Conservation (phyloP, 2,113 vertebrate species). For the Cnemophilus loriae region DNA sequence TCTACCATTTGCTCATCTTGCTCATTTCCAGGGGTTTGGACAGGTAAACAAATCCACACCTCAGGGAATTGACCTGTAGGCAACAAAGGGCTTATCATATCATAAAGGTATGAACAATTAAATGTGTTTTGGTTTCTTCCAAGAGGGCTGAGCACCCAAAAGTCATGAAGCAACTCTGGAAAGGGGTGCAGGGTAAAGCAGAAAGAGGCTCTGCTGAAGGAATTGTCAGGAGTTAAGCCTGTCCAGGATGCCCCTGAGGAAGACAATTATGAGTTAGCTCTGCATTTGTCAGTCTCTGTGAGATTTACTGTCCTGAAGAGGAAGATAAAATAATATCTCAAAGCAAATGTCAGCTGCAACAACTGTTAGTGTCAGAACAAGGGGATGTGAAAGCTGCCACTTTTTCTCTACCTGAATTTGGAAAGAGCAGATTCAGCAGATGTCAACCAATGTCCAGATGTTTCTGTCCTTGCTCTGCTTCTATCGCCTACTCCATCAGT, state of each 20-base stretch:
- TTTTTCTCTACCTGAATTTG: neutral
- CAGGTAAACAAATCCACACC: neutral
- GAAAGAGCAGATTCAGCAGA: neutral
- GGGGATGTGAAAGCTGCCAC: neutral
- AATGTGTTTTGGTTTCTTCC: neutral
- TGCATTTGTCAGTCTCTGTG: neutral
- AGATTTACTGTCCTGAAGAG: neutral
- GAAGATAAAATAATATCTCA: neutral
- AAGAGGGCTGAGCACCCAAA: neutral
- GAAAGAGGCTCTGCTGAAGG: neutral
- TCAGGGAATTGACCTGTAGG: neutral
- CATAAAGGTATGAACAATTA: neutral
- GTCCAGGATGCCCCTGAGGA: neutral
- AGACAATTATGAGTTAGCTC: neutral
- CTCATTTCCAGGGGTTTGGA: neutral
- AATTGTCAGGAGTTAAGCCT: neutral
- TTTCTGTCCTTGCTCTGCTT: neutral
- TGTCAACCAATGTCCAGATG: accelerated
- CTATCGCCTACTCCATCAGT: neutral
- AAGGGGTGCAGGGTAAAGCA: neutral
- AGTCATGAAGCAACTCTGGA: neutral
- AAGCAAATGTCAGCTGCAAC: neutral
- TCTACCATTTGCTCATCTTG: neutral
- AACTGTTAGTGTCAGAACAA: neutral
- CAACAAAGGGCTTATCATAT: neutral